phyloP scores from a whole-genome alignment of 2,113 vertebrate species.

The Amblyopsis rosae region DNA sequence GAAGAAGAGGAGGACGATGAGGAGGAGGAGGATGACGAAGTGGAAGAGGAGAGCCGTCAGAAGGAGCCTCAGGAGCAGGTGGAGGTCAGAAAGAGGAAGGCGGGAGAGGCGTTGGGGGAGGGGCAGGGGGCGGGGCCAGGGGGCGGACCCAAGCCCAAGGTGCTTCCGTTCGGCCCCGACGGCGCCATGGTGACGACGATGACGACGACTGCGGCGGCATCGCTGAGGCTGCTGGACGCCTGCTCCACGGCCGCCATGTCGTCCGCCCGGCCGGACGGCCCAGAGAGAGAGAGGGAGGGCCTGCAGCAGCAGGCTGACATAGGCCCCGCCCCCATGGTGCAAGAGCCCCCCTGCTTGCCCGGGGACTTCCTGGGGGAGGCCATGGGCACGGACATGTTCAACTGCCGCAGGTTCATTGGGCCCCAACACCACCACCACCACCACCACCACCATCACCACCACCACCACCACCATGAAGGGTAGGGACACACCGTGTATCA shows the following conservation, averaged over 20 bases:
- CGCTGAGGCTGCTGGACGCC: slow-evolving; percentile 84
- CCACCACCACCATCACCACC: slow-evolving; percentile 85
- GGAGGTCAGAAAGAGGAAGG: slow-evolving; percentile 88
- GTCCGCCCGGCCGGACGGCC: slow-evolving; percentile 78
- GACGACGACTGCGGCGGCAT: slow-evolving; percentile 57
- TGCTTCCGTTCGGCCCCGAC: slow-evolving; percentile 83
- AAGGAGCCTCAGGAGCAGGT: slow-evolving; percentile 79
- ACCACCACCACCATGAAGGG: slow-evolving; percentile 89
- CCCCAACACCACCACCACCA: slow-evolving; percentile 95
- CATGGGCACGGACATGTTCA: slow-evolving; percentile 93
- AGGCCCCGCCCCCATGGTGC: slow-evolving; percentile 82
- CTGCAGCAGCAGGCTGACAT: slow-evolving; percentile 70
- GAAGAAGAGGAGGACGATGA: slow-evolving; percentile 70
- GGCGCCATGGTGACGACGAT: slow-evolving; percentile 55
- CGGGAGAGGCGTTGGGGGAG: slow-evolving; percentile 82
- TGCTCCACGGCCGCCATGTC: slow-evolving; percentile 71
- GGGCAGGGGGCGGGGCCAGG: slow-evolving; percentile 65
- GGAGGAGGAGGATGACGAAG: no score
- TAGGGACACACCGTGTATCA: slow-evolving; percentile 54
- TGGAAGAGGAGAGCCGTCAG: slow-evolving; percentile 77
- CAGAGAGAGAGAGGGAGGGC: slow-evolving; percentile 64
- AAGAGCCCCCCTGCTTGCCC: slow-evolving; percentile 87
- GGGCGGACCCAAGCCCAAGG: slow-evolving; percentile 76
- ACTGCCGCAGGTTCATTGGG: slow-evolving; percentile 93
- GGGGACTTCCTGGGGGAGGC: slow-evolving; percentile 94